Evolutionary conservation across 2,888 invertebrate genomes (phyloP), one percentile per base, ranked within the genome.

Genomic region (Sphaerophoria rueppellii): DNA sequence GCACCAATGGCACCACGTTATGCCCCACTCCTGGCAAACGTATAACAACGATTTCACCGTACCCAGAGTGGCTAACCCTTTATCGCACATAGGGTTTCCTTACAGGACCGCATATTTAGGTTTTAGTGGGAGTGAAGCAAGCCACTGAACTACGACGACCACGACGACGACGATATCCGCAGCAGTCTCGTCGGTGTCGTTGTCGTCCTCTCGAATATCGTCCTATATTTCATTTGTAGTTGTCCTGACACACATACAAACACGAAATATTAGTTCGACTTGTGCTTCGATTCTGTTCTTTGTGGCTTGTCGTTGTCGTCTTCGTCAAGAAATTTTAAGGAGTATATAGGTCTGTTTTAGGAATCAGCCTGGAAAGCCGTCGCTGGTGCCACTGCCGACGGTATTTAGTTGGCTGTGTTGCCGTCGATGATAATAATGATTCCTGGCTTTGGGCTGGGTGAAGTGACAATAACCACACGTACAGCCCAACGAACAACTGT

Each of bases 81-180:
- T 92, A 92, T 92, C 91, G 92, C 91, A 91, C 92, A 91, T 91
- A 90, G 91, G 89, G 91, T 92, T 92, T 92, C 92, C 92, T 92
- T 92, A 91, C 91, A 91, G 92, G 90, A 92, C 92, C 92, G 91
- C 92, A 92, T 91, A 92, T 91, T 92, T 91, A 91, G 92, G 92
- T 92, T 92, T 91, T 90, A 90, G 91, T 91, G 91, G 91, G 90
- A 90, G 89, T 89, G 88, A 88, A 89, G 88, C 88, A 89, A 89
- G 92, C 92, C 91, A 89, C 89, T 90, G 90, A 91, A 90, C 90
- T 90, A 88, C 88, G 88, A 91, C 91, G 76, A 91, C 78, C 52
- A 76, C 61, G 12, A 79, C 67, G 73, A 91, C 91, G 74, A 91
- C 91, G 91, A 91, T 91, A 91, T 91, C 91, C 90, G 87, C 87